Base-by-base conservation (phyloP, 2,797 vertebrate genomes). In the Alectoris magna region DNA sequence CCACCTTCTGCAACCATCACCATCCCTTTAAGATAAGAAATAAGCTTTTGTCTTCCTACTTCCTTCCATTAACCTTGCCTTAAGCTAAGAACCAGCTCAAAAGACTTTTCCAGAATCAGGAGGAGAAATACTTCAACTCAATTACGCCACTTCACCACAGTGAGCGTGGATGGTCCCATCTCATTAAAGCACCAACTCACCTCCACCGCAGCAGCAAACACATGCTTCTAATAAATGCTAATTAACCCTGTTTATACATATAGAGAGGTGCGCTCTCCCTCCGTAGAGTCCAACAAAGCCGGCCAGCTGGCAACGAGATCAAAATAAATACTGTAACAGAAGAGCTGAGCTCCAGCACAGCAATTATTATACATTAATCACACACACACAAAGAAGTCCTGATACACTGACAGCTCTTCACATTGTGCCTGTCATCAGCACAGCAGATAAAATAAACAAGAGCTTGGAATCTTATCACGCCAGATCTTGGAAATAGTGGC, bases 81-180 rank as follows among this genome's bases (percentile, higher is more conserved):
- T 87, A 64, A 93, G 84, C 94, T 58, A 96, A 15, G 62, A 75
- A 67, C 26, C 76, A 68, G 93, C 66, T 94, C 82, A 92, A 96
- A 93, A 93, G 77, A 85, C 70, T 86, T 53, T 62, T 96, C 67
- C 79, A 94, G 84, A 84, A 71, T 1, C 43, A 44, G 94, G 80
- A 63, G 55, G 92, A 91, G 81, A 84, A 97, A 94, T 73, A 95
- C 90, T 95, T 95, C 51, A 88, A 90, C 69, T 96, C 93, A 88
- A 97, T 94, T 93, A 96, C 58, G 66, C 31, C 83, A 93, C 88
- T 90, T 56, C 27, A 85, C n/a, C 27, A 6, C 9, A 67, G 88
- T 66, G 63, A 75, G 84, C 72, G 24, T 2, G 36, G 74, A 60
- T 14, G 85, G 73, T 84, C 70, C 71, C 29, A 31, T 10, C 90